Evolutionary conservation across 2,888 invertebrate genomes (phyloP).

Genomic region (Pyrochroa serraticornis): DNA sequence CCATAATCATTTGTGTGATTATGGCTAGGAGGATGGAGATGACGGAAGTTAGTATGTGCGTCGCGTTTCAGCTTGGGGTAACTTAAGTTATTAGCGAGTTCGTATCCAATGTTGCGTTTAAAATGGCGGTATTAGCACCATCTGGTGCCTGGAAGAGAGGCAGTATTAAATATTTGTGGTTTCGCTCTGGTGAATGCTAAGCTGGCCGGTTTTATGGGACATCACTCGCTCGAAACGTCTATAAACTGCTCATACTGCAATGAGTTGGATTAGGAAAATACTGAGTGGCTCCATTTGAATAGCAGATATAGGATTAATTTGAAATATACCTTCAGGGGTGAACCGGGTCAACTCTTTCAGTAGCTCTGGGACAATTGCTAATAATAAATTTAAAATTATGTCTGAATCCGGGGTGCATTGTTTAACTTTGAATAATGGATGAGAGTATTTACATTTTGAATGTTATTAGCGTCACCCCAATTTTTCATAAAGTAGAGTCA

Average conservation of each 20-base stretch:
- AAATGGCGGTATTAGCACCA: slow-evolving; percentile 19
- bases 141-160: slow-evolving; percentile 14
- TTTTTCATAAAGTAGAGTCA: slow-evolving; percentile 1
- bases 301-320: slow-evolving; percentile 9
- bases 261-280: slow-evolving; percentile 17
- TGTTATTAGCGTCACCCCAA: slow-evolving; percentile 11
- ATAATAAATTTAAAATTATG: slow-evolving; percentile 26
- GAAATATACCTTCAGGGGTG: slow-evolving; percentile 16
- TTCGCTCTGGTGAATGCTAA: slow-evolving; percentile 14
- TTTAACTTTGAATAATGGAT: slow-evolving; percentile 24
- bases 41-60: slow-evolving; percentile 9
- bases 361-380: slow-evolving; percentile 13
- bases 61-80: slow-evolving; percentile 13
- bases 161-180: slow-evolving; percentile 24
- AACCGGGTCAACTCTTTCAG: slow-evolving; percentile 8
- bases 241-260: slow-evolving; percentile 24
- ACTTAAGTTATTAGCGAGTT: slow-evolving; percentile 21
- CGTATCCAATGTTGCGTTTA: slow-evolving; percentile 18
- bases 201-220: slow-evolving; percentile 16
- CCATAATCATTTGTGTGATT: no score
- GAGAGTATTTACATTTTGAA: slow-evolving; percentile 18
- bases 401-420: slow-evolving; percentile 5
- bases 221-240: slow-evolving; percentile 13
- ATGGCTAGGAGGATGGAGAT: no score
- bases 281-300: slow-evolving; percentile 4